Percentiles rank a stretch among this genome's conserved stretches.
phyloP scores from a whole-genome alignment of 1,140 invertebrate genomes.

The Colletes latitarsis region DNA sequence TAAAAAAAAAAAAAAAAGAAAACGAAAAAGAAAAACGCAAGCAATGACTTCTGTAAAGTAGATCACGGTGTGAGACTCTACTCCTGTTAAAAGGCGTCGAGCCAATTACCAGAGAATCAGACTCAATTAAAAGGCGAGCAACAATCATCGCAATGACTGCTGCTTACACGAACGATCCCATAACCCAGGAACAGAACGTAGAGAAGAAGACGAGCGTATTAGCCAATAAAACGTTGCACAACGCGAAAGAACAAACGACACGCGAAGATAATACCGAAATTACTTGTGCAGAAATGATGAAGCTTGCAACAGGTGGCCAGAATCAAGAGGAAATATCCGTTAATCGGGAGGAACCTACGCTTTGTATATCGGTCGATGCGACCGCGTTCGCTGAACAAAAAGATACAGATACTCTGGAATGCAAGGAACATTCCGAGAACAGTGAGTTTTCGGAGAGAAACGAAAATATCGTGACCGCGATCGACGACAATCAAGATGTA shows the following conservation, averaged over 20 bases:
- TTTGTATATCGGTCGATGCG: neutral
- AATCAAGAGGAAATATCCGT: constrained; percentile 18
- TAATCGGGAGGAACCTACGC: neutral
- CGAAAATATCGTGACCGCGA: neutral
- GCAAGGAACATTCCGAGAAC: neutral
- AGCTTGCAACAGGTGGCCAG: constrained; percentile 42
- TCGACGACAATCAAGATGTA: neutral
- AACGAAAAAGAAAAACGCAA: too few relatives aligned
- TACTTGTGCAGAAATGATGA: constrained; percentile 13
- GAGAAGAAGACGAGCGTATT: constrained; percentile 33
- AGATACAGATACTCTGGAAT: neutral
- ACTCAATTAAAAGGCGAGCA: constrained; percentile 46
- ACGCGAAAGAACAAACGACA: constrained; percentile 11
- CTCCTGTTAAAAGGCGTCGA: constrained; percentile 31
- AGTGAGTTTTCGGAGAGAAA: neutral
- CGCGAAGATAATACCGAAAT: constrained; percentile 11
- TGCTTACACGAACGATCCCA: constrained; percentile 44
- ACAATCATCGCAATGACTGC: constrained; percentile 53
- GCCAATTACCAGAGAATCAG: constrained; percentile 43
- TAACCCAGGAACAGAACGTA: constrained; percentile 23
- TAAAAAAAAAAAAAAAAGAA: neutral
- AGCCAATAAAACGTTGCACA: constrained; percentile 1
- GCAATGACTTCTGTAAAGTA: constrained; percentile 27
- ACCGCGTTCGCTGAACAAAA: neutral
- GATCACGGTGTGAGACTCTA: constrained; percentile 23